Percentiles rank a stretch among this genome's conserved stretches.
phyloP scores from a whole-genome alignment of 2,888 invertebrate species.

The Ennomos quercinarius region DNA sequence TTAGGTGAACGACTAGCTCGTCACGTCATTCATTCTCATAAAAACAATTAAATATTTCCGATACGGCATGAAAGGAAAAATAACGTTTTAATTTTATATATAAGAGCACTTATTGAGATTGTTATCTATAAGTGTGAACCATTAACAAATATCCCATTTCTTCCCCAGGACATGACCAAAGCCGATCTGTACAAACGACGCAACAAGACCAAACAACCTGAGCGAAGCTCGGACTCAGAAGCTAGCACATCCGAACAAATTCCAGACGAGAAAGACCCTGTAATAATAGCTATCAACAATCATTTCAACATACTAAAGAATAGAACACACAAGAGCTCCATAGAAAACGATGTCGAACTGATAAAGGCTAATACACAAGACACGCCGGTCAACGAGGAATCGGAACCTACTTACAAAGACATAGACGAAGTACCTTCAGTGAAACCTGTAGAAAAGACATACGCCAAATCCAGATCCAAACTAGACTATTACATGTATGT shows the following conservation, averaged over 20 bases:
- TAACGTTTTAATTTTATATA: too few species aligned
- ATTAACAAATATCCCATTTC: not conserved
- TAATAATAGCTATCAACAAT: conserved; percentile 66
- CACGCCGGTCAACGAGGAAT: conserved; percentile 60
- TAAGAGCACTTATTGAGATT: too few species aligned
- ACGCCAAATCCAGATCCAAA: conserved; percentile 71
- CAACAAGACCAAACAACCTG: conserved; percentile 66
- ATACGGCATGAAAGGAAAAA: too few species aligned
- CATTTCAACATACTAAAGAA: conserved; percentile 51
- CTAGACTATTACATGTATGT: conserved; percentile 77
- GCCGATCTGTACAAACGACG: conserved; percentile 79
- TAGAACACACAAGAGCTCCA: conserved; percentile 70
- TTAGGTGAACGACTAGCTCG: too few species aligned
- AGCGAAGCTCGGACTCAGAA: conserved; percentile 63
- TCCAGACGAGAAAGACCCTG: conserved; percentile 53
- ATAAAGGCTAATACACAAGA: conserved; percentile 72
- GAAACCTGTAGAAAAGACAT: conserved; percentile 76
- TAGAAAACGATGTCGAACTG: conserved; percentile 75
- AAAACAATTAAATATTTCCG: too few species aligned
- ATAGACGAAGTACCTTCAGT: conserved; percentile 69
- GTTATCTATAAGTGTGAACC: too few species aligned
- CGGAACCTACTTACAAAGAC: conserved; percentile 59
- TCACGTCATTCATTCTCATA: too few species aligned
- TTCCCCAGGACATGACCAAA: conserved; percentile 78
- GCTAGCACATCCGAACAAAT: conserved; percentile 55